These are phyloP conservation scores for Eristalis tenax DNA, from an alignment of 2,888 invertebrate genomes.

Conservation along the genomic window DNA sequence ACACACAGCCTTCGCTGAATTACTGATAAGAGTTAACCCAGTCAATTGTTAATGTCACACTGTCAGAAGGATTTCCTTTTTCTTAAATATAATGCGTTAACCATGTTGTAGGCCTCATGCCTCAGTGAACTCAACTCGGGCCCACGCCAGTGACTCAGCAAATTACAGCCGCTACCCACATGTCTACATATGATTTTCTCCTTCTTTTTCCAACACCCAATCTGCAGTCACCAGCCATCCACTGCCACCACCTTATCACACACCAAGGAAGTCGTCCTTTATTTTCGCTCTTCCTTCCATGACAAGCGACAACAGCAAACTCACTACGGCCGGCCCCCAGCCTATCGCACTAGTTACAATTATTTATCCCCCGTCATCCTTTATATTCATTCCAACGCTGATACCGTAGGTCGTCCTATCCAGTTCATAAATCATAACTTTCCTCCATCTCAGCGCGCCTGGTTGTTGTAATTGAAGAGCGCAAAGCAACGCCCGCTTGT, in stretches of 20 bases:
- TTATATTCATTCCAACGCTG: slow-evolving; percentile 40
- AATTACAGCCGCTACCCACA: not conserved
- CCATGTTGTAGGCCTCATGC: slow-evolving; percentile 3
- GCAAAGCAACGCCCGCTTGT: not conserved
- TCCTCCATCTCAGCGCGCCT: slow-evolving; percentile 50
- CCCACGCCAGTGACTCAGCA: slow-evolving; percentile 21
- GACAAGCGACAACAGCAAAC: slow-evolving; percentile 32
- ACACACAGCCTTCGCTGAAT: not conserved
- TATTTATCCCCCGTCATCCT: slow-evolving; percentile 51
- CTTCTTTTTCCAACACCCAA: not conserved
- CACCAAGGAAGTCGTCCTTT: slow-evolving; percentile 61
- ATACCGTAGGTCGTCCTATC: slow-evolving; percentile 52
- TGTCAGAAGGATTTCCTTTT: not conserved
- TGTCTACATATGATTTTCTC: not conserved
- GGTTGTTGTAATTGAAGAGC: slow-evolving; percentile 10
- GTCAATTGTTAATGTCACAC: slow-evolving; percentile 13
- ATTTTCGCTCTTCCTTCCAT: slow-evolving; percentile 33
- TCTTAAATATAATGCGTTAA: not conserved
- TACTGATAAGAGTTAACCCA: not conserved
- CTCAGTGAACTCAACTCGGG: slow-evolving; percentile 2
- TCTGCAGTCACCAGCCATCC: not conserved
- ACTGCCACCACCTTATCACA: slow-evolving; percentile 30
- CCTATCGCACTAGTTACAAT: slow-evolving; percentile 27
- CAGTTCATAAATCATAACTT: slow-evolving; percentile 64
- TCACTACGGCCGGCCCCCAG: slow-evolving; percentile 21